Conservation (phyloP, 1,140 invertebrate genomes). For the Panulirus ornatus region DNA sequence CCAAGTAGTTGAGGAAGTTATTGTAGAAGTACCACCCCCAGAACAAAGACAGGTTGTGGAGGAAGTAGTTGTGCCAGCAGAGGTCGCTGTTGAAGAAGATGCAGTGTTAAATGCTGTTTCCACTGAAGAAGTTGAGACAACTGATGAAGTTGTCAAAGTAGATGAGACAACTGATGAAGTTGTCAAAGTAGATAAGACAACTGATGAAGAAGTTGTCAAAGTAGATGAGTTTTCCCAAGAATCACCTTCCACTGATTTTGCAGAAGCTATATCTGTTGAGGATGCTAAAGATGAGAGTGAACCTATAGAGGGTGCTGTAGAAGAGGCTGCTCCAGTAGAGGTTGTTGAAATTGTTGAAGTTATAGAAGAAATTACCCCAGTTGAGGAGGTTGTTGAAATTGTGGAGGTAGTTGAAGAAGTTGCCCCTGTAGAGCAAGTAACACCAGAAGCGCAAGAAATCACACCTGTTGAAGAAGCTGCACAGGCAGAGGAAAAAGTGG, state of each 20-base stretch:
- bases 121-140: too few relatives aligned
- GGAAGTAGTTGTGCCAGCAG: background rate
- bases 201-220: background rate
- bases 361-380: background rate
- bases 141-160: background rate
- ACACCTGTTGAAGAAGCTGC: background rate
- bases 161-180: too few relatives aligned
- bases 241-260: too few relatives aligned
- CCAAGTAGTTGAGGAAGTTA: slow-evolving; percentile 29
- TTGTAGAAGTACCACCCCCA: background rate
- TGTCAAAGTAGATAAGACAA: background rate
- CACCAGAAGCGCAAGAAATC: background rate
- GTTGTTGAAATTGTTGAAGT: background rate
- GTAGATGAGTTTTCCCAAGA: background rate
- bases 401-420: slow-evolving; percentile 13
- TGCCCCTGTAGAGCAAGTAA: background rate
- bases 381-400: slow-evolving; percentile 11
- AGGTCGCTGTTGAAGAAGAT: slow-evolving; percentile 7
- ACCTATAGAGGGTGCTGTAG: background rate
- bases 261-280: background rate
- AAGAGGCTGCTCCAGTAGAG: background rate
- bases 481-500: background rate
- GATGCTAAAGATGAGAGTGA: background rate
- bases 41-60: background rate
- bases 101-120: too few relatives aligned